Conservation (phyloP, 2,113 vertebrate species). For the Rissa tridactyla region DNA sequence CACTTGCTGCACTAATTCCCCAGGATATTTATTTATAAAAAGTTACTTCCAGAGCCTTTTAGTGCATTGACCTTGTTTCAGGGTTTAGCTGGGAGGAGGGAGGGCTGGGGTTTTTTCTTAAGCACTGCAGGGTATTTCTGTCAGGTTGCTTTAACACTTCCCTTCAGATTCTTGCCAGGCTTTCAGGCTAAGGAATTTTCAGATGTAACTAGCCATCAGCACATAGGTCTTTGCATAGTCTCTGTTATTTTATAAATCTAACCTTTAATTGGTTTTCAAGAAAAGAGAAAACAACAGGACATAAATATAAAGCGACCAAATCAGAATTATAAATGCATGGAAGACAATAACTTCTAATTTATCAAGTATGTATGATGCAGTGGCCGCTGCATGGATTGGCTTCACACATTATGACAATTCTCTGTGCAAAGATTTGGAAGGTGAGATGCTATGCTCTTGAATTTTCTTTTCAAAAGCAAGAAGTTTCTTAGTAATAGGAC, state of each 20-base stretch:
- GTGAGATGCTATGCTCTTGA: background rate
- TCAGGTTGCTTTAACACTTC: slow-evolving; percentile 66
- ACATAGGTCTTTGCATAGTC: background rate
- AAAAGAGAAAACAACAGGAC: background rate
- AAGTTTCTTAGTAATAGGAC: background rate
- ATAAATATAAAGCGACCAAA: background rate
- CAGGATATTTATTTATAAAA: slow-evolving; percentile 60
- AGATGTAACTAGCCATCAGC: slow-evolving; percentile 20
- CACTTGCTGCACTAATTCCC: slow-evolving; percentile 54
- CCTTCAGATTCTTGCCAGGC: slow-evolving; percentile 37
- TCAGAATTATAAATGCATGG: background rate
- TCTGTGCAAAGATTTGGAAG: background rate
- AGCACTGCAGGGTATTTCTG: slow-evolving; percentile 68
- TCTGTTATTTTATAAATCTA: background rate
- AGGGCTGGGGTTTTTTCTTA: slow-evolving; percentile 13
- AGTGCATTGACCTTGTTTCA: slow-evolving; percentile 60
- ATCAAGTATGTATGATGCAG: background rate
- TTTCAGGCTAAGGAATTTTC: slow-evolving; percentile 48
- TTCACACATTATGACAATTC: background rate
- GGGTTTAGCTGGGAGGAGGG: slow-evolving; percentile 26
- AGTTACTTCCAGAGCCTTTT: slow-evolving; percentile 61
- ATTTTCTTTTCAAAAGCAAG: background rate
- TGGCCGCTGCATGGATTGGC: background rate
- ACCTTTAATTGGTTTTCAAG: background rate
- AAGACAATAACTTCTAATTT: background rate